Evolutionary conservation across 2,888 invertebrate genomes (phyloP).

Genomic region (Drepana falcataria): DNA sequence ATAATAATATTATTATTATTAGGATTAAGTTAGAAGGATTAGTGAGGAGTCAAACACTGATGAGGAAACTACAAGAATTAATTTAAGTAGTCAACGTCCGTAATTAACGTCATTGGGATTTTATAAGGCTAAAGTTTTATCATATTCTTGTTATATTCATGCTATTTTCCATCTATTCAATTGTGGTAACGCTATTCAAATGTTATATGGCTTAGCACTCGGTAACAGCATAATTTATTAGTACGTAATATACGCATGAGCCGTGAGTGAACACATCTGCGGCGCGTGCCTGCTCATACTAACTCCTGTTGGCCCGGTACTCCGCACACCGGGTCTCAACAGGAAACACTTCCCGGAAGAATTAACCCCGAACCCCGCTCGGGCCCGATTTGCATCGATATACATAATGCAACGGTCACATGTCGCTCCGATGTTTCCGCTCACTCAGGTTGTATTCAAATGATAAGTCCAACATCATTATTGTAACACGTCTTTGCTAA

Average conservation of each 20-base stretch:
- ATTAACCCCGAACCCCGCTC: constrained; percentile 50
- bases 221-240: neutral
- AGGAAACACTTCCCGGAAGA: constrained; percentile 78
- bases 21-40: no score
- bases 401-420: constrained; percentile 35
- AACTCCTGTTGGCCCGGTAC: constrained; percentile 27
- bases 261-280: neutral
- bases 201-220: no score
- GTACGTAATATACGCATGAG: neutral
- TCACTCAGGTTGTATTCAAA: neutral
- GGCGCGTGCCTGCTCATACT: constrained; percentile 52
- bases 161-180: no score
- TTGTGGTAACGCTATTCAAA: no score
- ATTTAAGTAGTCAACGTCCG: neutral
- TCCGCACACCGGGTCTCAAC: constrained; percentile 27
- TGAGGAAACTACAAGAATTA: neutral
- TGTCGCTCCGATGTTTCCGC: constrained; percentile 15
- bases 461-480: no score
- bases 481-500: no score
- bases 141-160: no score
- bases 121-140: neutral
- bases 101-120: neutral
- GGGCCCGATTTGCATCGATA: constrained; percentile 55
- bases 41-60: neutral
- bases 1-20: no score